A percentile compares a stretch with the other conserved stretches of the same genome.
These are phyloP conservation scores for Drosophila quinaria DNA, from an alignment of 2,888 invertebrate genomes.

Conservation along the genomic window DNA sequence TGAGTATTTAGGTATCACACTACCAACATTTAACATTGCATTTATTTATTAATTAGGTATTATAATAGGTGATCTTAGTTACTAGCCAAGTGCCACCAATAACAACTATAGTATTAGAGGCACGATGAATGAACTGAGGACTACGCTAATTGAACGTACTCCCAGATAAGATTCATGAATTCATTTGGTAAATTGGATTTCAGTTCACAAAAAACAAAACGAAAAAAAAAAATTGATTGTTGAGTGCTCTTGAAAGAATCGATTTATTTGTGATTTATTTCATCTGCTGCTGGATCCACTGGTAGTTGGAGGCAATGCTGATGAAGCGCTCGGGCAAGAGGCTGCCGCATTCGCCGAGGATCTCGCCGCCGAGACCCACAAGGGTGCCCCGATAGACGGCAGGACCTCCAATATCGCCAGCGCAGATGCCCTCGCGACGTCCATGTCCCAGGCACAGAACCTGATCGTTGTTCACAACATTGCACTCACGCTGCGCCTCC, in stretches of 20 bases:
- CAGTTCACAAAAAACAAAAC: too few species aligned
- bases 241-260: constrained; percentile 1
- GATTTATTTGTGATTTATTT: constrained; percentile 40
- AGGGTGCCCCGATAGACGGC: constrained; percentile 70
- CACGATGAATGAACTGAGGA: not conserved
- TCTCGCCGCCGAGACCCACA: constrained; percentile 77
- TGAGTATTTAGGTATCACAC: too few species aligned
- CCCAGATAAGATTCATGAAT: not conserved
- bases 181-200: not conserved
- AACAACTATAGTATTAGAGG: not conserved
- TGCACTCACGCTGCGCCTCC: constrained; percentile 46
- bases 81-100: too few species aligned
- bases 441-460: constrained; percentile 78
- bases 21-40: too few species aligned
- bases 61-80: too few species aligned
- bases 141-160: not conserved
- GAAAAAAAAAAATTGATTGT: not conserved
- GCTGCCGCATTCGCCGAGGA: constrained; percentile 76
- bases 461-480: constrained; percentile 45
- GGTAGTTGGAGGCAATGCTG: constrained; percentile 65
- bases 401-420: constrained; percentile 84
- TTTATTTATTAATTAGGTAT: too few species aligned
- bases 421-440: constrained; percentile 78
- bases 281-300: constrained; percentile 72
- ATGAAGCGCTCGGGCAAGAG: constrained; percentile 76